phyloP scores from a whole-genome alignment of 2,797 vertebrate genomes.

The Pyrocephalus nanus region DNA sequence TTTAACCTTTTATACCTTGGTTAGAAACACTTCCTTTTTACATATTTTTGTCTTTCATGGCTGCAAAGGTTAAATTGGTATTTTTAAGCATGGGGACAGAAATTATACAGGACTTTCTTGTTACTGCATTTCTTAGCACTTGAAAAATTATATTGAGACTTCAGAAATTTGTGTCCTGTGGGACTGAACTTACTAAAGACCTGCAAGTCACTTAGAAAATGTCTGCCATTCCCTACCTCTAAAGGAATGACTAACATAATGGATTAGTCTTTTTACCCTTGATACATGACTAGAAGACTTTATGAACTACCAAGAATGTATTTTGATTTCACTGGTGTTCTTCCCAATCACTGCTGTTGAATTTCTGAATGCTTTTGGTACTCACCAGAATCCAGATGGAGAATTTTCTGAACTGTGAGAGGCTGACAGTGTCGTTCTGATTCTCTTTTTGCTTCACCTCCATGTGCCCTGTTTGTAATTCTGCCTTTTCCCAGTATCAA shows the following conservation, averaged over 20 bases:
- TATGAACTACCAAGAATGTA: not conserved
- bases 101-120: not conserved
- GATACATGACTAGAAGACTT: constrained; percentile 7
- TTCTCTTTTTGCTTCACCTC: constrained; percentile 43
- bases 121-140: constrained; percentile 21
- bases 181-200: constrained; percentile 1
- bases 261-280: constrained; percentile 39
- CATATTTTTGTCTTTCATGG: not conserved
- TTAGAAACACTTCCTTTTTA: not conserved
- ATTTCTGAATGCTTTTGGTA: constrained; percentile 10
- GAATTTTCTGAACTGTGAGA: not conserved
- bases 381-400: not conserved
- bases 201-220: constrained; percentile 43
- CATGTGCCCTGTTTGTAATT: constrained; percentile 4
- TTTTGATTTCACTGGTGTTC: constrained; percentile 25
- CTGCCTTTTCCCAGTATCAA: constrained; percentile 15
- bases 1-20: not conserved
- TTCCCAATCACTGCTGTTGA: not conserved
- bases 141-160: not conserved
- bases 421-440: not conserved
- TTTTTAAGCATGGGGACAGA: not conserved
- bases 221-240: constrained; percentile 28
- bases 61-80: not conserved
- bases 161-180: constrained; percentile 12
- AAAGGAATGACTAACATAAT: constrained; percentile 44